Conservation (phyloP, 1,140 invertebrate species). For the Drosophila sp. region DNA sequence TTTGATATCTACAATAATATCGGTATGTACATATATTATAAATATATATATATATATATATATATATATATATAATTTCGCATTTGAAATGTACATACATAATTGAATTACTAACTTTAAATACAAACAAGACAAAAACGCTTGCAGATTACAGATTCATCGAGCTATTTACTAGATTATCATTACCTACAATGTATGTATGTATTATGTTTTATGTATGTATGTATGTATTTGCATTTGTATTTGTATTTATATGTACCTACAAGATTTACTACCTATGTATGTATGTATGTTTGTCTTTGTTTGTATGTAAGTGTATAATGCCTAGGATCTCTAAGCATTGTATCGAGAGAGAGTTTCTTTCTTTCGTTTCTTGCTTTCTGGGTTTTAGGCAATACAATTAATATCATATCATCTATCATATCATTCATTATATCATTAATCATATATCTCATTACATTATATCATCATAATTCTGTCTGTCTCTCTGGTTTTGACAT, state of each 20-base stretch:
- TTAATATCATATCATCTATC: slow-evolving; percentile 9
- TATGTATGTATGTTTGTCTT: slow-evolving; percentile 21
- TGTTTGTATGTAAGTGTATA: neutral
- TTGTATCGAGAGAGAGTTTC: neutral
- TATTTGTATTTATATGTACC: slow-evolving; percentile 19
- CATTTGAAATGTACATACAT: slow-evolving; percentile 69
- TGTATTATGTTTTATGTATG: slow-evolving; percentile 26
- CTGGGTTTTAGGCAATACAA: neutral
- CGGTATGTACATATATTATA: slow-evolving; percentile 60
- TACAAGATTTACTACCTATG: slow-evolving; percentile 26
- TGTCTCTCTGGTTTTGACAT: neutral
- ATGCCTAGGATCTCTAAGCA: no score
- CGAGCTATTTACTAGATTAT: slow-evolving; percentile 48
- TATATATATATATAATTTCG: slow-evolving; percentile 41
- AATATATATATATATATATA: slow-evolving; percentile 29
- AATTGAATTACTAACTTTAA: slow-evolving; percentile 68
- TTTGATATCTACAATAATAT: slow-evolving; percentile 74
- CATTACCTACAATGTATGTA: slow-evolving; percentile 47
- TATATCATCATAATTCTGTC: neutral
- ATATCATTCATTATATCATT: neutral
- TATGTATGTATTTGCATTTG: slow-evolving; percentile 31
- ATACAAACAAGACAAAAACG: slow-evolving; percentile 77
- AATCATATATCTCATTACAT: neutral
- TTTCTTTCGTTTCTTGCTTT: no score
- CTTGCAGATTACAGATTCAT: slow-evolving; percentile 72